Conservation (phyloP, 2,888 invertebrate genomes). For the Spodoptera exigua region DNA sequence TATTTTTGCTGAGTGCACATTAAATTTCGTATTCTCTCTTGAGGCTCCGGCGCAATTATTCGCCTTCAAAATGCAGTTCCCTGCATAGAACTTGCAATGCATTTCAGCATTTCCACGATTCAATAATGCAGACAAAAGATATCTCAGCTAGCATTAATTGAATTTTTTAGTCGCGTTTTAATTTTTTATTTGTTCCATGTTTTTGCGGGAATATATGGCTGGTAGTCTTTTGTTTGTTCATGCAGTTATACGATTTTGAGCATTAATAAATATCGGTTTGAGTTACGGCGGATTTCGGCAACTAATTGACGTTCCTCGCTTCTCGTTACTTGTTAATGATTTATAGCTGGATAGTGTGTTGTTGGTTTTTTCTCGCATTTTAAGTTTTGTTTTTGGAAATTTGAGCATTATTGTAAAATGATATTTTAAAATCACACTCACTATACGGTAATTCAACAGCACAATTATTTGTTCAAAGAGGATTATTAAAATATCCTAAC, state of each 20-base stretch:
- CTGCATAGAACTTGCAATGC: constrained; percentile 68
- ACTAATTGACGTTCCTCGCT: neutral
- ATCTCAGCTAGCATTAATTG: constrained; percentile 46
- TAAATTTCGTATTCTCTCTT: constrained; percentile 75
- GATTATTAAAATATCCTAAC: no score
- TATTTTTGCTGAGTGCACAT: constrained; percentile 71
- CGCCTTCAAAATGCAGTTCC: constrained; percentile 77
- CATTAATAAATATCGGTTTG: constrained; percentile 11
- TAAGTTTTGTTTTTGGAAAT: no score
- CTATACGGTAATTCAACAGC: no score
- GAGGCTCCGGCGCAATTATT: constrained; percentile 76
- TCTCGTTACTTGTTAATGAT: neutral
- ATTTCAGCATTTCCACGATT: constrained; percentile 65
- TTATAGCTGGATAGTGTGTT: no score
- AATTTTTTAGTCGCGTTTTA: constrained; percentile 19
- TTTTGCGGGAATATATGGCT: constrained; percentile 14
- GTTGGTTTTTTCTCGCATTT: no score
- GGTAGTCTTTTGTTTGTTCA: constrained; percentile 11
- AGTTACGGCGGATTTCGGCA: neutral
- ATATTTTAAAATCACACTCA: no score
- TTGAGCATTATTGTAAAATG: no score
- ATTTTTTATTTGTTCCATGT: neutral
- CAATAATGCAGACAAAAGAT: constrained; percentile 56
- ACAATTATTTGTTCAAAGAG: no score
- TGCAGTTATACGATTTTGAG: neutral